These are phyloP conservation scores for Sula dactylatra DNA, from an alignment of 2,113 vertebrate genomes.

Conservation along the genomic window DNA sequence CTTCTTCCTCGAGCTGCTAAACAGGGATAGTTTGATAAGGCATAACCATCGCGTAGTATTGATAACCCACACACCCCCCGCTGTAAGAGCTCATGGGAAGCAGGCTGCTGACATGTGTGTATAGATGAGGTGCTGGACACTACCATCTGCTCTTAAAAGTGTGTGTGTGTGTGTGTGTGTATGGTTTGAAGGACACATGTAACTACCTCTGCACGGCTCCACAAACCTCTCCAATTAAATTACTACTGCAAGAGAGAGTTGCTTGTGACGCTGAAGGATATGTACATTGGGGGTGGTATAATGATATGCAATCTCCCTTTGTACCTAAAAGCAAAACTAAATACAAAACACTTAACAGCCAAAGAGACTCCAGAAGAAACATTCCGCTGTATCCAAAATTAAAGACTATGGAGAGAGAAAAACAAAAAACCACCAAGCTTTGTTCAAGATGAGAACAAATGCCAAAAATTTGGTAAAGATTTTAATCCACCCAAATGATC, in stretches of 20 bases:
- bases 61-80: neutral
- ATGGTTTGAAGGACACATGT: neutral
- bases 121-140: neutral
- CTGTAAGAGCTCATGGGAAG: neutral
- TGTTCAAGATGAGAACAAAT: neutral
- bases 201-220: neutral
- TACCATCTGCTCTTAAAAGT: neutral
- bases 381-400: neutral
- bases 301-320: neutral
- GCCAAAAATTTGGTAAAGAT: neutral
- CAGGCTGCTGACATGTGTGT: neutral
- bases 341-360: neutral
- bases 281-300: accelerated
- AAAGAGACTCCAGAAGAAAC: neutral
- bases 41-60: neutral
- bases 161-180: neutral
- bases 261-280: neutral
- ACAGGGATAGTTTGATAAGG: neutral
- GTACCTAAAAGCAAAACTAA: neutral
- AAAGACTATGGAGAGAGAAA: neutral
- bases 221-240: neutral
- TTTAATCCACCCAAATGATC: slow-evolving; percentile 35
- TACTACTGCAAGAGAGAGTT: neutral
- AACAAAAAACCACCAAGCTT: neutral
- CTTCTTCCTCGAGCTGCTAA: neutral